A percentile compares a stretch with the other conserved stretches of the same genome.
Conservation (phyloP, 2,797 vertebrate genomes). For the Pogonophryne albipinna region DNA sequence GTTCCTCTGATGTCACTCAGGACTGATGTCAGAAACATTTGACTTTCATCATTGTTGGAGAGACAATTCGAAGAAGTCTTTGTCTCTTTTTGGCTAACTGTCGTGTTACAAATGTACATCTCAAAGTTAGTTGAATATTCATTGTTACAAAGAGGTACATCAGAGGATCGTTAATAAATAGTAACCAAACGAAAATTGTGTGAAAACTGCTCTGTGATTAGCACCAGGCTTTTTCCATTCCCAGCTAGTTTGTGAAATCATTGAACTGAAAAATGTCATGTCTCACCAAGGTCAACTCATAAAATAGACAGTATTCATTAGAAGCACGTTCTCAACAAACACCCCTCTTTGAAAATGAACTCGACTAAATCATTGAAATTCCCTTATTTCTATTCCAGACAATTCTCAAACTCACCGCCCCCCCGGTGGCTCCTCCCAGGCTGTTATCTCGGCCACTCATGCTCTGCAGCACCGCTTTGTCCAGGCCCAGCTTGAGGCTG, state of each 20-base stretch:
- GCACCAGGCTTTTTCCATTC: not conserved
- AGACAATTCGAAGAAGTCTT: not conserved
- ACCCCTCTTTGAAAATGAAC: constrained; percentile 22
- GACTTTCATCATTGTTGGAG: constrained; percentile 18
- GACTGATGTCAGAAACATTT: not conserved
- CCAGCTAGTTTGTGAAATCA: not conserved
- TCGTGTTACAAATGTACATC: not conserved
- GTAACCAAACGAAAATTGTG: not conserved
- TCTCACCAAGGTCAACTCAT: not conserved
- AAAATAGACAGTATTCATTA: constrained; percentile 10
- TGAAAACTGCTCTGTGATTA: not conserved
- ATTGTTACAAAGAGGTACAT: not conserved
- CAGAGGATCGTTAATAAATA: not conserved
- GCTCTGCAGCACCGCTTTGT: constrained; percentile 98
- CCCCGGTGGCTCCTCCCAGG: constrained; percentile 85
- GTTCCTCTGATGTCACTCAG: constrained; percentile 22
- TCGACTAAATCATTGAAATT: constrained; percentile 21
- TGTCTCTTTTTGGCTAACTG: not conserved
- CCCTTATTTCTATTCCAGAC: constrained; percentile 19
- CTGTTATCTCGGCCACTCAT: constrained; percentile 98
- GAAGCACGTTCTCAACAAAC: constrained; percentile 5
- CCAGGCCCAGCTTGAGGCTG: constrained; percentile 96
- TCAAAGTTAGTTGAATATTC: not conserved
- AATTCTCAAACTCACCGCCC: constrained; percentile 72
- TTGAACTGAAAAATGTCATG: constrained; percentile 1